Base-by-base conservation (phyloP, 2,797 vertebrate genomes). In the Schizothorax lantsangensis region DNA sequence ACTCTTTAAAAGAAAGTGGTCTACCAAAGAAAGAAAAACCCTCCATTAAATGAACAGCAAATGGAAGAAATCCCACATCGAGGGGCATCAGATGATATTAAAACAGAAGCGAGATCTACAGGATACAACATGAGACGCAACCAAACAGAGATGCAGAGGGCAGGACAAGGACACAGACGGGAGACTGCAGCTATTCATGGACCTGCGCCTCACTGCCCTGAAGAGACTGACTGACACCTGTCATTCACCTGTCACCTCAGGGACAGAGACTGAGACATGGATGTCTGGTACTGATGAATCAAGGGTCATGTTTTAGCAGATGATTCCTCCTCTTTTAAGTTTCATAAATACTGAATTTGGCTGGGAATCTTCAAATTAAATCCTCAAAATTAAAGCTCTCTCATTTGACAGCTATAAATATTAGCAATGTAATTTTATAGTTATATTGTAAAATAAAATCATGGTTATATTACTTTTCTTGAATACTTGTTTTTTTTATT, bases 1-100 rank as follows among this genome's bases (percentile, higher is more conserved):
- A 94, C 97, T 98, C 97, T 97, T 97, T 96, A 97, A 96, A 94
- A 97, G 96, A 97, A 97, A 98, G 96, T 97, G 96, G 95, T 98
- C 97, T 98, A 96, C 96, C 93, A 96, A 96, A 96, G 94, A 97
- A 95, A 97, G 95, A 98, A 96, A 98, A 94, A 96, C 94, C 94
- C 91, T 94, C 91, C 92, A 92, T 95, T 94, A 96, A 86, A 83
- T 73, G 36, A 79, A 40, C n/a, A 30, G 54, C 45, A 84, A 47
- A 73, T 69, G 79, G 54, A 84, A 72, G 75, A 83, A 75, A 36
- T 59, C 26, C 80, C 79, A 79, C 64, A 82, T 86, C 15, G 43
- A 82, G 82, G 59, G 81, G 84, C 73, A 73, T 75, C 57, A 81
- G 66, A 84, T 82, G 87, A 81, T 74, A 43, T 40, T 86, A 26